phyloP scores from a whole-genome alignment of 2,888 invertebrate species.

The Cheilosia grossa region DNA sequence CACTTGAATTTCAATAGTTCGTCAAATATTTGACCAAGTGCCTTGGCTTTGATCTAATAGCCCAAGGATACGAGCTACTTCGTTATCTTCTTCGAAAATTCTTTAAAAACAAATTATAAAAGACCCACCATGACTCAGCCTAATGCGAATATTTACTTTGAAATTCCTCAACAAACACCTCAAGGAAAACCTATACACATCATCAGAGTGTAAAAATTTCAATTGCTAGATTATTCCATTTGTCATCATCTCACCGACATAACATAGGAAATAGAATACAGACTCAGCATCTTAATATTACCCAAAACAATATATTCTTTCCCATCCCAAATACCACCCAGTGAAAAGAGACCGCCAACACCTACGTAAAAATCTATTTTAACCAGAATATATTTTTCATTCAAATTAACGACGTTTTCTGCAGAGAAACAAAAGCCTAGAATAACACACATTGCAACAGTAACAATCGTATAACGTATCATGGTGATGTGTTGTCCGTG shows the following conservation, averaged over 20 bases:
- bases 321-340: not conserved
- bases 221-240: slow-evolving; percentile 45
- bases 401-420: slow-evolving; percentile 15
- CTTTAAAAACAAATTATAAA: not conserved
- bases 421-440: slow-evolving; percentile 16
- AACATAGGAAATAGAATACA: slow-evolving; percentile 28
- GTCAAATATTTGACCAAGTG: no score
- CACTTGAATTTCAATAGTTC: no score
- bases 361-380: slow-evolving; percentile 68
- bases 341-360: slow-evolving; percentile 37
- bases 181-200: not conserved
- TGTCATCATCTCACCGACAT: slow-evolving; percentile 50
- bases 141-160: not conserved
- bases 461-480: slow-evolving; percentile 23
- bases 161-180: not conserved
- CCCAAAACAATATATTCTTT: slow-evolving; percentile 10
- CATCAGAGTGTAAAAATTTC: slow-evolving; percentile 28
- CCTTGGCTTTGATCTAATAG: no score
- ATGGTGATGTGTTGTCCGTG: slow-evolving; percentile 40
- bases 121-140: not conserved
- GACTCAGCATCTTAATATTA: slow-evolving; percentile 6
- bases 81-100: not conserved
- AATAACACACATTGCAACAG: slow-evolving; percentile 29
- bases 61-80: slow-evolving; percentile 8
- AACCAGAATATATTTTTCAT: slow-evolving; percentile 1